Conservation (phyloP, 2,888 invertebrate species). For the Teinopalpus imperialis region DNA sequence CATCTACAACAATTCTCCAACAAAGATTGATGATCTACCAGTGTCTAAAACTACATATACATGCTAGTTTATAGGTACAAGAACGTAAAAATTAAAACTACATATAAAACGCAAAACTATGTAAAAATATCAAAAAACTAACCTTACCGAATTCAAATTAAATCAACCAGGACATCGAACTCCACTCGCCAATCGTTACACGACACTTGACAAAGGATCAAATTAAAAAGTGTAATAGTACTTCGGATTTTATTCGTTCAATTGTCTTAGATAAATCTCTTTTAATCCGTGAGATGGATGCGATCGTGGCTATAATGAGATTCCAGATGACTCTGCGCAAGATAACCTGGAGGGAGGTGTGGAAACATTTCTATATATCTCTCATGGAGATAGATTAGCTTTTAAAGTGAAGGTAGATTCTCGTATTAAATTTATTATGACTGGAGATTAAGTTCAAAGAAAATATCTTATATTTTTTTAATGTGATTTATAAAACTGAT, state of each 20-base stretch:
- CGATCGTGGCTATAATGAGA: constrained; percentile 21
- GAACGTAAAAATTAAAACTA: too few species aligned
- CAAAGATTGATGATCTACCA: too few species aligned
- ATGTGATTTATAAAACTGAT: too few species aligned
- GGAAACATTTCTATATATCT: neutral
- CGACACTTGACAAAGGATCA: constrained; percentile 21
- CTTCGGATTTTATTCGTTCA: constrained; percentile 12
- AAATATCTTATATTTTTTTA: neutral
- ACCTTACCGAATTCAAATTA: too few species aligned
- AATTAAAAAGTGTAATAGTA: constrained; percentile 16
- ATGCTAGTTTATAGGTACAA: too few species aligned
- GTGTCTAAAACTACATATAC: too few species aligned
- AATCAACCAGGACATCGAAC: too few species aligned
- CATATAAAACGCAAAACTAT: too few species aligned
- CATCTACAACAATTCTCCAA: too few species aligned
- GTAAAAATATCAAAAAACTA: too few species aligned
- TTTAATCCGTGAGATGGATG: constrained; percentile 20
- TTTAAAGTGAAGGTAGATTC: neutral
- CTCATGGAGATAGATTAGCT: neutral
- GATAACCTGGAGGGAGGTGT: constrained; percentile 3
- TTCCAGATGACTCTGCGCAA: constrained; percentile 11
- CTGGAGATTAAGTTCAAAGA: too few species aligned
- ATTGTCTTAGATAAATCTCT: constrained; percentile 22
- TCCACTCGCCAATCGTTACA: too few species aligned
- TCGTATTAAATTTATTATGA: constrained; percentile 6